These are phyloP conservation scores for Monopterus albus DNA, from an alignment of 2,113 vertebrate species.

Conservation along the genomic window DNA sequence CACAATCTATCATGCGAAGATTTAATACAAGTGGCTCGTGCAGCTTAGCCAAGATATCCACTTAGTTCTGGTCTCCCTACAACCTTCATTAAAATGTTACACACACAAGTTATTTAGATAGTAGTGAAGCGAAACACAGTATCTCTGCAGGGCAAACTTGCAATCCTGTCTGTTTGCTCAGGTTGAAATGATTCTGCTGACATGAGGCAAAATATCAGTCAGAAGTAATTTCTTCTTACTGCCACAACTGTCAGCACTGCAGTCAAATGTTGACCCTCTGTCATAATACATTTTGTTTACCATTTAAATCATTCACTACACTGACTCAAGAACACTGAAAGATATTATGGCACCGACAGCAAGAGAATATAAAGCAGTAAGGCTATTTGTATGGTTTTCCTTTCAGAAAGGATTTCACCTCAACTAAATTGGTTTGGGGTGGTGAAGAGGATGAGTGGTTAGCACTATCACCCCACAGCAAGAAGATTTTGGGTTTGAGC, in stretches of 20 bases:
- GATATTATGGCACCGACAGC: conserved; percentile 23
- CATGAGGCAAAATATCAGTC: conserved; percentile 77
- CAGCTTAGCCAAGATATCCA: conserved; percentile 64
- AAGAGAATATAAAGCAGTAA: conserved; percentile 50
- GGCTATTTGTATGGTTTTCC: conserved; percentile 4
- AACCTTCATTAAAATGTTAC: conserved; percentile 77
- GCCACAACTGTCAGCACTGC: conserved; percentile 61
- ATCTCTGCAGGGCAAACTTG: conserved; percentile 64
- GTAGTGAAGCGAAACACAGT: conserved; percentile 56
- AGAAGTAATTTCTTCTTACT: conserved; percentile 67
- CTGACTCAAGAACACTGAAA: conserved; percentile 34
- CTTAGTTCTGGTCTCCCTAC: conserved; percentile 54
- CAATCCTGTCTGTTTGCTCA: conserved; percentile 61
- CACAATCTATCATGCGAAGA: conserved; percentile 70
- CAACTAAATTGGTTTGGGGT: background rate
- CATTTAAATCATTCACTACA: conserved; percentile 62
- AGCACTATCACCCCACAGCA: too few relatives aligned
- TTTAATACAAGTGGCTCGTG: conserved; percentile 71
- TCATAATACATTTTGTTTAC: conserved; percentile 74
- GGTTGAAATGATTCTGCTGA: conserved; percentile 73
- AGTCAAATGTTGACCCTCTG: conserved; percentile 66
- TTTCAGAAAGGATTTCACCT: conserved; percentile 32
- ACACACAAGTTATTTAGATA: conserved; percentile 65
- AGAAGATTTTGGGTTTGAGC: too few relatives aligned
- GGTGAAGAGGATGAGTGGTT: too few relatives aligned